Base-by-base conservation (phyloP, 2,888 invertebrate genomes). In the Eudasyphora cyanicolor region DNA sequence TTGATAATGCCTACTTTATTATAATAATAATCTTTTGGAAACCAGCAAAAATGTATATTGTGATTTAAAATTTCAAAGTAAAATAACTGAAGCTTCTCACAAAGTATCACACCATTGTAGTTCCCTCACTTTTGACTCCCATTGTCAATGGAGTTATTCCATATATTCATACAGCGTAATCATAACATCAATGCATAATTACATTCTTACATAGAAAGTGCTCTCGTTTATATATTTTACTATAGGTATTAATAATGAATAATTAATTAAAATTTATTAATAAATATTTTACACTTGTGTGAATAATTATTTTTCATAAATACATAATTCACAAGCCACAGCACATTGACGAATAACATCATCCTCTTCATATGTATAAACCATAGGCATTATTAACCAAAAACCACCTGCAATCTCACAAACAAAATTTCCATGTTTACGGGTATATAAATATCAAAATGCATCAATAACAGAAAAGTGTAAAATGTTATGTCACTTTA, bases 401-500 rank as follows among this genome's bases (percentile, higher is more conserved):
- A 10, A 21, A 8, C 21, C 12, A 21, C 10, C 10, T n/a, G n/a
- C n/a, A n/a, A n/a, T n/a, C n/a, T n/a, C n/a, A 45, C 45, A 45
- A 3, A 45, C n/a, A 45, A 12, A 45, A 45, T n/a, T 2, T 3
- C 3, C 12, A 3, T 5, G 51, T 51, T 17, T 1, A 17, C 51
- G 19, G 17, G 7, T n/a, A n/a, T n/a, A 21, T 19, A 8, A 10
- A 0, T 10, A 27, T 57, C 24, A 19, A 12, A 57, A 57, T 27
- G 24, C 27, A 57, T 14, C 24, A 24, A 57, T 57, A 57, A 57
- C 24, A 24, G 14, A 1, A 62, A 42, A 8, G 69, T 77, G 74
- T 67, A 21, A 74, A 79, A 69, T 49, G 12, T 57, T 75, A 32
- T 75, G 75, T 3, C 24, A n/a, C 17, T 70, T 74, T 42, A 42